Conservation (phyloP, 2,888 invertebrate genomes). For the Cephalotes varians region DNA sequence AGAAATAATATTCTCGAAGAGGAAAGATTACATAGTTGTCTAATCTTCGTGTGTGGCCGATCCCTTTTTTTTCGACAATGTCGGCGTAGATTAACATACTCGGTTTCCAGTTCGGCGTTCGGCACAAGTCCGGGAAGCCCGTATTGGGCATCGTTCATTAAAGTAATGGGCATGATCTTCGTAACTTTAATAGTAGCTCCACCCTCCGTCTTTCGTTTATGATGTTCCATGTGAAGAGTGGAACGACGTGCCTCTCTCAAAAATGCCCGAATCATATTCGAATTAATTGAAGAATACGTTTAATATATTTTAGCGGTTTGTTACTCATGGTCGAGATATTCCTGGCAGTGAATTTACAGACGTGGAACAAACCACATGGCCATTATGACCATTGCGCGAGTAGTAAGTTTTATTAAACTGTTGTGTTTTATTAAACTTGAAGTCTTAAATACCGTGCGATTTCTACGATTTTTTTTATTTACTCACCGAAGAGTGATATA, state of each 20-base stretch:
- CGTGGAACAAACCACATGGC: background rate
- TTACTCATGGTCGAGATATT: background rate
- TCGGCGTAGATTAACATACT: constrained; percentile 55
- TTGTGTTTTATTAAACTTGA: constrained; percentile 1
- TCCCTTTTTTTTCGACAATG: constrained; percentile 49
- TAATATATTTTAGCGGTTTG: constrained; percentile 7
- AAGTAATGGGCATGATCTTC: constrained; percentile 48
- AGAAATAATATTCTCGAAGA: constrained; percentile 63
- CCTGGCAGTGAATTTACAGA: constrained; percentile 1
- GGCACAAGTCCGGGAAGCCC: constrained; percentile 18
- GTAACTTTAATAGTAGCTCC: constrained; percentile 53
- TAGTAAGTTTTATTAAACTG: too few relatives aligned
- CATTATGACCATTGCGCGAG: background rate
- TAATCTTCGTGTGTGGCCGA: constrained; percentile 74
- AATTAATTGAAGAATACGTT: constrained; percentile 47
- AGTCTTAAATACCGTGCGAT: background rate
- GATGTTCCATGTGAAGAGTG: constrained; percentile 39
- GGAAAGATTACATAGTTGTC: constrained; percentile 51
- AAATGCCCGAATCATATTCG: constrained; percentile 26
- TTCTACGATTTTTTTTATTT: constrained; percentile 17
- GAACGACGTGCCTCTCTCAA: constrained; percentile 26
- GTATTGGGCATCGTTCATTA: constrained; percentile 59
- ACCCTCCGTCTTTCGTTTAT: constrained; percentile 49
- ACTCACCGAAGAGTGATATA: background rate
- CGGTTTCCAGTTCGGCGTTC: constrained; percentile 55